Conservation (phyloP, 2,797 vertebrate species). For the Sebastes iracundus region DNA sequence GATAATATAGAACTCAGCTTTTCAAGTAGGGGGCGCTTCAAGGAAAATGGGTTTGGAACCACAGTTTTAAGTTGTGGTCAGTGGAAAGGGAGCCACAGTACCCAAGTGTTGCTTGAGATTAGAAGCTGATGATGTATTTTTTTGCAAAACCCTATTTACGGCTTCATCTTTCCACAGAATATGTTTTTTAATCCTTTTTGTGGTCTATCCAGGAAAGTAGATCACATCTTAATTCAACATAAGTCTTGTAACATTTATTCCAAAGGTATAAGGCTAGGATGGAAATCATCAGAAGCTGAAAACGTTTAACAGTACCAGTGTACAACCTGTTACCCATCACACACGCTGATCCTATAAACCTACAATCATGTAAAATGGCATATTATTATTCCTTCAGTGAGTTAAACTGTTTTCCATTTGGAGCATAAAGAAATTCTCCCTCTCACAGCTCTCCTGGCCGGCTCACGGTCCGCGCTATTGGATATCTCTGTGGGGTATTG, state of each 20-base stretch:
- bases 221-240: neutral
- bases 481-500: slow-evolving; percentile 33
- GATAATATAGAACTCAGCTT: too few relatives aligned
- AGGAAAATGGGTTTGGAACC: too few relatives aligned
- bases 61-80: neutral
- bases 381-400: slow-evolving; percentile 31
- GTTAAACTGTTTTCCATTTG: slow-evolving; percentile 47
- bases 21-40: too few relatives aligned
- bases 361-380: slow-evolving; percentile 30
- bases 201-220: slow-evolving; percentile 16
- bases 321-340: slow-evolving; percentile 28
- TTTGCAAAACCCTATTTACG: slow-evolving; percentile 11
- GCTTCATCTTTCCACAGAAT: slow-evolving; percentile 33
- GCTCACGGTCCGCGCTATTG: slow-evolving; percentile 9
- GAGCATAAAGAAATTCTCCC: slow-evolving; percentile 12
- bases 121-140: neutral
- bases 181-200: slow-evolving; percentile 1
- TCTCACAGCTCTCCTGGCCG: neutral
- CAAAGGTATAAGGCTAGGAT: neutral
- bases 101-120: slow-evolving; percentile 1
- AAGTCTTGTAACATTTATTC: slow-evolving; percentile 13
- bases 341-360: slow-evolving; percentile 32
- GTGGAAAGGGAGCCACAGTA: neutral
- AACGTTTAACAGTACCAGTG: slow-evolving; percentile 12
- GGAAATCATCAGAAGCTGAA: slow-evolving; percentile 18